These are phyloP conservation scores for Alosa alosa DNA, from an alignment of 2,113 vertebrate species.

Conservation along the genomic window DNA sequence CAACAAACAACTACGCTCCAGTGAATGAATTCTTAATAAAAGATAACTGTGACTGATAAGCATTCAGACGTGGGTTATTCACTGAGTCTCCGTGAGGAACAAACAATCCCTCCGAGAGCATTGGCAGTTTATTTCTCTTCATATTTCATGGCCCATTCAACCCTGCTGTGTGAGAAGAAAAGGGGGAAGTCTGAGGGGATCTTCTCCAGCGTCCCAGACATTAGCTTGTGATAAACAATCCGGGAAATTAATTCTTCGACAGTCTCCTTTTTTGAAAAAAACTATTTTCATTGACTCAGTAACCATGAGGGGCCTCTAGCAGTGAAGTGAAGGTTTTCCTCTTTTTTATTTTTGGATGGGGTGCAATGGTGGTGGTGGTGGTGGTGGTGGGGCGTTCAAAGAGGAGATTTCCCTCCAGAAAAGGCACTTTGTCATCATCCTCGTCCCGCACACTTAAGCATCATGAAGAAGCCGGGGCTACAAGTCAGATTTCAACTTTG, in stretches of 20 bases:
- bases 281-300: not conserved
- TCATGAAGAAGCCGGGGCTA: conserved; percentile 18
- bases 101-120: conserved; percentile 8
- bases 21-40: conserved; percentile 25
- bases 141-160: conserved; percentile 19
- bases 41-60: conserved; percentile 21
- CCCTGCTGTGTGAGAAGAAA: not conserved
- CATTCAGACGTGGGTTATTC: conserved; percentile 13
- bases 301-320: not conserved
- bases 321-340: not conserved
- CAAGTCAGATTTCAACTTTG: conserved; percentile 43
- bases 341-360: not conserved
- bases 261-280: not conserved
- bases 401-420: not conserved
- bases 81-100: not conserved
- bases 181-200: not conserved
- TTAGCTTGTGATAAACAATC: conserved; percentile 19
- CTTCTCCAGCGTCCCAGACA: not conserved
- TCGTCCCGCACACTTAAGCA: not conserved
- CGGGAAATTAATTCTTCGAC: conserved; percentile 12
- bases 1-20: conserved; percentile 7
- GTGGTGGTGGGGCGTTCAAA: not conserved
- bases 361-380: not conserved
- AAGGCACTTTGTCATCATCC: not conserved
- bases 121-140: not conserved